phyloP scores from a whole-genome alignment of 2,888 invertebrate species.

The Ichneumon xanthorius region DNA sequence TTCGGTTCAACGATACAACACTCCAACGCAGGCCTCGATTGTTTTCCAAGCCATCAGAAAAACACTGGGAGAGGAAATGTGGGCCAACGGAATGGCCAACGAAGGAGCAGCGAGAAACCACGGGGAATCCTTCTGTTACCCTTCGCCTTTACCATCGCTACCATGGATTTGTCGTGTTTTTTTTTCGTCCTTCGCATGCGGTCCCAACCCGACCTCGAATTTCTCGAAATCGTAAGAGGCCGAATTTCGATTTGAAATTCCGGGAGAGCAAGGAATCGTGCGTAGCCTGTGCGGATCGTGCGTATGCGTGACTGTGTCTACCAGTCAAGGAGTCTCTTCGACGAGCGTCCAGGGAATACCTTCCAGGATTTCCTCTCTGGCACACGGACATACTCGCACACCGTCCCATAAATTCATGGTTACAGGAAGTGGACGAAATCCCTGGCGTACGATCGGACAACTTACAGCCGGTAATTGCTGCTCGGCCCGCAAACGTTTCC shows the following conservation, averaged over 20 bases:
- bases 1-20: conserved; percentile 19
- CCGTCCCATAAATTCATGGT: conserved; percentile 27
- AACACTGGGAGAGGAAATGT: neutral
- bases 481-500: conserved; percentile 22
- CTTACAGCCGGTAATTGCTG: conserved; percentile 44
- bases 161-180: neutral
- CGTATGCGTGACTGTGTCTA: conserved; percentile 15
- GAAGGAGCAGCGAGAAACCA: conserved; percentile 33
- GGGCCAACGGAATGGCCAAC: conserved; percentile 9
- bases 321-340: neutral
- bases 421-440: conserved; percentile 26
- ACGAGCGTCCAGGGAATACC: conserved; percentile 36
- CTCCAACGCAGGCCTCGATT: conserved; percentile 16
- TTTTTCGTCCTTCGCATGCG: neutral
- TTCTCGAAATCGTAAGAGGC: conserved; percentile 13
- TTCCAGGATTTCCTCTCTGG: neutral
- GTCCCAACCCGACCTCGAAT: neutral
- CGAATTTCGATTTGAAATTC: conserved; percentile 24
- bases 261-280: neutral
- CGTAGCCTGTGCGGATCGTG: neutral
- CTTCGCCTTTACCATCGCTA: conserved; percentile 28
- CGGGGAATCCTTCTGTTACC: neutral
- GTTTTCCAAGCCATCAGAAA: conserved; percentile 28
- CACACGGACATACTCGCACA: neutral
- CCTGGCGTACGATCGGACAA: conserved; percentile 45